A percentile compares a stretch with the other conserved stretches of the same genome.
phyloP scores from a whole-genome alignment of 2,797 vertebrate species.

The Graptemys geographica region DNA sequence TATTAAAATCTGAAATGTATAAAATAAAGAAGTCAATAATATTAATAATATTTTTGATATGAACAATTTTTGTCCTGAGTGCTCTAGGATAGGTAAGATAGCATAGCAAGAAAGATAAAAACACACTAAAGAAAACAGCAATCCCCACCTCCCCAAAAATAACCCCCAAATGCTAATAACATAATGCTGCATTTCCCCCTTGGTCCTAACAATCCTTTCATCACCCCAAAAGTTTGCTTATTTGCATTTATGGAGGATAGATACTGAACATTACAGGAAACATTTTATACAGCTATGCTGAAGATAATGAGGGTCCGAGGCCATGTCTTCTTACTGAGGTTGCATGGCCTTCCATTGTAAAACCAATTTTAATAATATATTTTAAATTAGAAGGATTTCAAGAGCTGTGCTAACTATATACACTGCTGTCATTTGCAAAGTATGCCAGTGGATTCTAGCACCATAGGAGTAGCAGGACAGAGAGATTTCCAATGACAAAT shows the following conservation, averaged over 20 bases:
- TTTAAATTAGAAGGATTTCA: background rate
- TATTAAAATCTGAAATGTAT: background rate
- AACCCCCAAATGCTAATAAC: background rate
- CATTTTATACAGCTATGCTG: background rate
- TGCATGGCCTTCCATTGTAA: background rate
- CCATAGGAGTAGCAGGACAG: background rate
- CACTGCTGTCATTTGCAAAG: background rate
- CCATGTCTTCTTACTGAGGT: background rate
- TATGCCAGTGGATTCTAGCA: background rate
- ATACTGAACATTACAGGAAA: background rate
- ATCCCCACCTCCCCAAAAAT: background rate
- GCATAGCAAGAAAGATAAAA: background rate
- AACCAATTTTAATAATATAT: background rate
- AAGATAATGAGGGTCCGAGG: background rate
- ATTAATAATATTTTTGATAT: slow-evolving; percentile 21
- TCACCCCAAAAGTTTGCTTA: background rate
- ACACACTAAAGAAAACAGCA: background rate
- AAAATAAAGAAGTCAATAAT: background rate
- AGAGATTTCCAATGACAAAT: background rate
- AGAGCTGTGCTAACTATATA: background rate
- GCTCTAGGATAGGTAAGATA: background rate
- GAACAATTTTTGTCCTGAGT: background rate
- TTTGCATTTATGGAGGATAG: background rate
- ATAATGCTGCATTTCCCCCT: background rate
- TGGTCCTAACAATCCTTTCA: background rate